Base-by-base conservation (phyloP, 2,888 invertebrate genomes). In the Cerastoderma edule region DNA sequence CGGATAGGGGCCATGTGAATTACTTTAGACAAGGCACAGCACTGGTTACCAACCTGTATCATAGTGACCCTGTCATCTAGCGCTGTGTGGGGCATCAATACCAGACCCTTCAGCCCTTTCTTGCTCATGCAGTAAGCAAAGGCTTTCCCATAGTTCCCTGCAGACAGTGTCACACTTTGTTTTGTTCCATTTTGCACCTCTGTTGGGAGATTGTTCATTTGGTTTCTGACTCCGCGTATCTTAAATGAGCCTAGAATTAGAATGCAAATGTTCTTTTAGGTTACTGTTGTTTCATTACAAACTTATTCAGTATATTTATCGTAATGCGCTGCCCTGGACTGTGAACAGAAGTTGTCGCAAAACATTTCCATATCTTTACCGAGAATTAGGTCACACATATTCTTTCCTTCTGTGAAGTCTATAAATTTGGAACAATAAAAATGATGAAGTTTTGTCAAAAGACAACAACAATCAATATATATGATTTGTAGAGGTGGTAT, bases 101-200 rank as follows among this genome's bases (percentile, higher is more conserved):
- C 89, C 16, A 86, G 54, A 1, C 89, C 90, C 10, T 83, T 71
- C 10, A 89, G 72, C 19, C 83, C 80, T 33, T 78, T 33, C 28
- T 79, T 70, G 5, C 83, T 75, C 60, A 89, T 83, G 39, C 88
- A 84, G 69, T 87, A 85, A 6, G 91, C 90, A 80, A 92, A 92
- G 2, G 92, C 89, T 71, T 89, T 90, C n/a, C 92, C 92, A 84
- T 91, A 92, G 73, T 92, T 92, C 24, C 92, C 92, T 24, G 91
- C 92, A 24, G 92, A 92, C 83, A 91, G 87, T 0, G 92, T 89
- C 8, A 92, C 83, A 28, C 90, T 83, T 67, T 83, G 78, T n/a
- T 65, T 83, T 6, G 76, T 77, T 13, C 87, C 85, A 57, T 75
- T 63, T 30, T 72, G 80, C 0, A 83, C 81, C 32, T 85, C 84